A percentile compares a stretch with the other conserved stretches of the same genome.
Evolutionary conservation across 2,888 invertebrate species (phyloP).

Genomic region (Orthosia gothica): DNA sequence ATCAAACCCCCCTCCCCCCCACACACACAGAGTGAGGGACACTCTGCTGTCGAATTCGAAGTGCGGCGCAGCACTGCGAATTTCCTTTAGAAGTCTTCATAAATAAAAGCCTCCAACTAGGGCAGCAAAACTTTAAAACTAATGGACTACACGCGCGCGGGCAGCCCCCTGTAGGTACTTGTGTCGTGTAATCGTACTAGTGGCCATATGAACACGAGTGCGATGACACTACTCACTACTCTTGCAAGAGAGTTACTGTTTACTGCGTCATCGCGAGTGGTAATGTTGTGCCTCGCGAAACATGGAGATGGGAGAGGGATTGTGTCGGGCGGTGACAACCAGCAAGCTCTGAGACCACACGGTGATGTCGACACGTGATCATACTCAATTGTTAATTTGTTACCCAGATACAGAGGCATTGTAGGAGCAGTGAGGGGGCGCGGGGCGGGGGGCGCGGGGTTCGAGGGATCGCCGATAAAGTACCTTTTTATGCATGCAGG

Average conservation of each 20-base stretch:
- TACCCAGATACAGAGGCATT: conserved; percentile 19
- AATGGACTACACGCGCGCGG: too few relatives aligned
- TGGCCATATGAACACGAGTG: too few relatives aligned
- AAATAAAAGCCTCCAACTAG: too few relatives aligned
- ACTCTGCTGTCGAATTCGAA: not conserved
- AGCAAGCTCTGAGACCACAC: too few relatives aligned
- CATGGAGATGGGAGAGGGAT: not conserved
- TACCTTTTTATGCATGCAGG: conserved; percentile 74
- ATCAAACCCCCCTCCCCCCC: conserved; percentile 4
- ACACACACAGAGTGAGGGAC: too few relatives aligned
- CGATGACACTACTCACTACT: too few relatives aligned
- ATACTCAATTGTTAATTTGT: conserved; percentile 8
- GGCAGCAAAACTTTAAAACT: too few relatives aligned
- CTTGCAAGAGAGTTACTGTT: too few relatives aligned
- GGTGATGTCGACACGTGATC: not conserved
- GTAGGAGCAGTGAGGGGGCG: not conserved
- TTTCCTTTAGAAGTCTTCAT: not conserved
- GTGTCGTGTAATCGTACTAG: too few relatives aligned
- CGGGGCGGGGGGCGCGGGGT: not conserved
- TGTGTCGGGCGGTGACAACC: not conserved
- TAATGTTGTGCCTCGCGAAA: not conserved
- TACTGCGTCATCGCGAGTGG: not conserved
- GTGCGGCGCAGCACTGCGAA: not conserved
- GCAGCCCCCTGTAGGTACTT: too few relatives aligned
- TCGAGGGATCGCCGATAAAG: conserved; percentile 63